phyloP scores from a whole-genome alignment of 1,140 invertebrate species.

The Drosophila leontia region DNA sequence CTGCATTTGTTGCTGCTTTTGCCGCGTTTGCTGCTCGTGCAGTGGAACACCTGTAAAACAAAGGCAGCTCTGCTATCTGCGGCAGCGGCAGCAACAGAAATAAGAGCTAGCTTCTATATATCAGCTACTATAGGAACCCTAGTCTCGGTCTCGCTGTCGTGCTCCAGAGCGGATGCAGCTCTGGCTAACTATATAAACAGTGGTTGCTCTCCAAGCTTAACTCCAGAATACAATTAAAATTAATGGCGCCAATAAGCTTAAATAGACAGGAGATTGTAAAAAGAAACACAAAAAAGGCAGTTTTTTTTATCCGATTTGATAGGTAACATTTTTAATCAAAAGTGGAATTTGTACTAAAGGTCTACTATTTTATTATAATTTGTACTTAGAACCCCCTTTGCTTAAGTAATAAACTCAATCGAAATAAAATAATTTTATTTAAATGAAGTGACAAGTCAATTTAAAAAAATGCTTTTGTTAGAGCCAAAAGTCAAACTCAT shows the following conservation, averaged over 20 bases:
- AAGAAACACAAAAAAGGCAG: background rate
- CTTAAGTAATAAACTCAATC: background rate
- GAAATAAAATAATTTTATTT: background rate
- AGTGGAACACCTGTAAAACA: conserved; percentile 82
- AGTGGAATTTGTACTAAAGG: background rate
- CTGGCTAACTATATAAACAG: conserved; percentile 12
- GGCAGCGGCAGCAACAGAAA: conserved; percentile 27
- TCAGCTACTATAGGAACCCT: conserved; percentile 21
- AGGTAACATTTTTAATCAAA: background rate
- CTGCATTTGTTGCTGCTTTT: conserved; percentile 38
- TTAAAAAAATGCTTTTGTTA: background rate
- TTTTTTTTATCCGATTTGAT: conserved; percentile 6
- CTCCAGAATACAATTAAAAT: conserved; percentile 37
- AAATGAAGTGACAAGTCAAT: background rate
- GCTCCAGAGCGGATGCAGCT: conserved; percentile 65
- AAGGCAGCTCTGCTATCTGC: conserved; percentile 66
- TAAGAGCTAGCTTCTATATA: conserved; percentile 27
- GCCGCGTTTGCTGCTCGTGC: conserved; percentile 61
- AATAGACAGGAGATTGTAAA: background rate
- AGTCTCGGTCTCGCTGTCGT: conserved; percentile 46
- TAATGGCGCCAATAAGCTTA: conserved; percentile 23
- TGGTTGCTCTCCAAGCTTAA: conserved; percentile 10
- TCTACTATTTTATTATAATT: background rate
- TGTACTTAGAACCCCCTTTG: background rate
- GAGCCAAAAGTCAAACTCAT: background rate